A percentile compares a stretch with the other conserved stretches of the same genome.
phyloP scores from a whole-genome alignment of 2,797 vertebrate genomes.

The Florisuga fusca region DNA sequence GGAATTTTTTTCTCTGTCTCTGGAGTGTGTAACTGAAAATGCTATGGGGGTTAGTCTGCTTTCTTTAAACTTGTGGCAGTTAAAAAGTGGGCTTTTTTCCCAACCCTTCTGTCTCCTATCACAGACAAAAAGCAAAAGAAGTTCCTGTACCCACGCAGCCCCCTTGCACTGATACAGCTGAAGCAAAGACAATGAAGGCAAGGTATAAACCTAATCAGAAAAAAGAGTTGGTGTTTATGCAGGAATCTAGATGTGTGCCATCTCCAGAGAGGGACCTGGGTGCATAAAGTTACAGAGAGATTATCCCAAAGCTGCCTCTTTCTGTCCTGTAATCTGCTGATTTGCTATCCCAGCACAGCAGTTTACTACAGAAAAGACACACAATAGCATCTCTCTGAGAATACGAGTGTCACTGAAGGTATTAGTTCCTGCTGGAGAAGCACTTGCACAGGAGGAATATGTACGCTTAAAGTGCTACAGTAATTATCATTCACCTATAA shows the following conservation, averaged over 20 bases:
- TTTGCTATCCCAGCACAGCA: not conserved
- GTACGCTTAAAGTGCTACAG: not conserved
- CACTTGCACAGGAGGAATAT: not conserved
- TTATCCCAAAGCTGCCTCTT: not conserved
- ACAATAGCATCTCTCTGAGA: not conserved
- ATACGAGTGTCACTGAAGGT: not conserved
- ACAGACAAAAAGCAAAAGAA: not conserved
- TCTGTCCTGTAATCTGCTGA: not conserved
- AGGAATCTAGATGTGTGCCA: not conserved
- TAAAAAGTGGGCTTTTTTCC: slow-evolving; percentile 11
- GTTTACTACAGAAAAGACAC: not conserved
- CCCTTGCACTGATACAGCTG: not conserved
- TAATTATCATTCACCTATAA: slow-evolving; percentile 5
- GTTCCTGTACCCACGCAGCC: not conserved
- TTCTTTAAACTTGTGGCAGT: slow-evolving; percentile 40
- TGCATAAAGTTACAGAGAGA: not conserved
- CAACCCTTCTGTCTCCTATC: not conserved
- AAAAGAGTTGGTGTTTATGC: not conserved
- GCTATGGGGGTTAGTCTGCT: slow-evolving; percentile 5
- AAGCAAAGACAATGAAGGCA: not conserved
- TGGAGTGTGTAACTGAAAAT: slow-evolving; percentile 31
- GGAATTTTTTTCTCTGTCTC: not conserved
- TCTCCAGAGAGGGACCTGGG: not conserved
- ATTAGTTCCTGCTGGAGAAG: slow-evolving; percentile 8
- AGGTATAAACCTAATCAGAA: not conserved